Conservation (phyloP, 2,797 vertebrate genomes). For the Notoglanidium macrostoma region DNA sequence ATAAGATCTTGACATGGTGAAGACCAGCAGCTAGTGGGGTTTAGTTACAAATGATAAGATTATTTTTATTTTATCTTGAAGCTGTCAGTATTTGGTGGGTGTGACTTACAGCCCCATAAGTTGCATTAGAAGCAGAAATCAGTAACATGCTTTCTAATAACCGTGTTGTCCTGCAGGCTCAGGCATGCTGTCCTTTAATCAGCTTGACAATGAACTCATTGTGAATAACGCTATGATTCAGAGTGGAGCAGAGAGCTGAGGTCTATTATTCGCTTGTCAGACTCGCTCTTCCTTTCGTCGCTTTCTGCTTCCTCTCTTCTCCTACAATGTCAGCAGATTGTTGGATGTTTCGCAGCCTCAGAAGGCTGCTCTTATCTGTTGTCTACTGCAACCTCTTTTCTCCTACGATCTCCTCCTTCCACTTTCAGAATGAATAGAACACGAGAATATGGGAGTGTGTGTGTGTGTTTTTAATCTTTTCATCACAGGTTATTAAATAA, state of each 20-base stretch:
- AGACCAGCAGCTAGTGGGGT: neutral
- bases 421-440: constrained; percentile 56
- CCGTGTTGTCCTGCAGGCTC: constrained; percentile 58
- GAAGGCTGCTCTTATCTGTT: constrained; percentile 63
- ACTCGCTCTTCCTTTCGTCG: constrained; percentile 43
- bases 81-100: neutral
- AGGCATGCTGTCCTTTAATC: constrained; percentile 26
- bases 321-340: constrained; percentile 38
- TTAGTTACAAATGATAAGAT: neutral
- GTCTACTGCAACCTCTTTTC: constrained; percentile 57
- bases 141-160: constrained; percentile 11
- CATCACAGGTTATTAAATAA: constrained; percentile 58
- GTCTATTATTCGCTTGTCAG: constrained; percentile 64
- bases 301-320: constrained; percentile 2
- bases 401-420: neutral
- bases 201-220: constrained; percentile 52
- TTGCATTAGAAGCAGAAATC: neutral
- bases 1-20: neutral
- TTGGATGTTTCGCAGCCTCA: constrained; percentile 61
- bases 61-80: neutral
- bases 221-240: constrained; percentile 57
- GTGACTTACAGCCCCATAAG: neutral
- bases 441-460: constrained; percentile 10
- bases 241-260: constrained; percentile 24
- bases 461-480: constrained; percentile 27